Evolutionary conservation across 2,797 vertebrate species (phyloP), one percentile per base, ranked within the genome.

Genomic region (Apodemus agrarius): DNA sequence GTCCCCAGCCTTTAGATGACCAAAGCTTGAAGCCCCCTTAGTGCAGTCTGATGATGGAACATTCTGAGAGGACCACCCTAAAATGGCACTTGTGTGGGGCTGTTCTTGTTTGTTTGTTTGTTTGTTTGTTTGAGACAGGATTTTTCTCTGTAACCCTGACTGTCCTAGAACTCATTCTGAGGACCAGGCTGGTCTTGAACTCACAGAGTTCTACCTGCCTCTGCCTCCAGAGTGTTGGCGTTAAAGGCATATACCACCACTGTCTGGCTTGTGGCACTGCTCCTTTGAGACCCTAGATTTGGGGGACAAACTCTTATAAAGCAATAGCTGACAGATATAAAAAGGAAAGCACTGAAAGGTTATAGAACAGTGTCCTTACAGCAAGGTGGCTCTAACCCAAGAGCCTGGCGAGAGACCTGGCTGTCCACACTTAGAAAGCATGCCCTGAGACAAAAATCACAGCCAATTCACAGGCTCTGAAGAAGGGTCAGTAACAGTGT

Each of bases 301-400:
- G 1, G n/a, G 65, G 65, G 52, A 22, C 22, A 14, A 9, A 31
- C 26, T 34, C n/a, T 82, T 31, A 8, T 0, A 14, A 13, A 0
- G n/a, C 13, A 7, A 2, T 5, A 43, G 63, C 22, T 65, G 6
- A 29, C 17, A 1, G 14, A 46, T 4, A 26, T 61, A 6, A 2
- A 12, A 10, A 17, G 16, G 29, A 59, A 10, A 31, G 21, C 5
- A 12, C 34, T 0, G 21, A 31, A 2, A 26, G 43, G 40, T 19
- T 5, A 6, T 0, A 22, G 16, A 81, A 49, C n/a, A 13, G 17
- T 0, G 0, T 29, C 54, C 6, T 0, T 3, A 16, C 1, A 0
- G 17, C 61, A 9, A 10, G 31, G 54, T 0, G 43, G 43, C 1
- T 61, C 54, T 54, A n/a, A 43, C n/a, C 40, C 31, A 13, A 21